These are phyloP conservation scores for Sebastolobus altivelis DNA, from an alignment of 2,797 vertebrate genomes.

Conservation along the genomic window DNA sequence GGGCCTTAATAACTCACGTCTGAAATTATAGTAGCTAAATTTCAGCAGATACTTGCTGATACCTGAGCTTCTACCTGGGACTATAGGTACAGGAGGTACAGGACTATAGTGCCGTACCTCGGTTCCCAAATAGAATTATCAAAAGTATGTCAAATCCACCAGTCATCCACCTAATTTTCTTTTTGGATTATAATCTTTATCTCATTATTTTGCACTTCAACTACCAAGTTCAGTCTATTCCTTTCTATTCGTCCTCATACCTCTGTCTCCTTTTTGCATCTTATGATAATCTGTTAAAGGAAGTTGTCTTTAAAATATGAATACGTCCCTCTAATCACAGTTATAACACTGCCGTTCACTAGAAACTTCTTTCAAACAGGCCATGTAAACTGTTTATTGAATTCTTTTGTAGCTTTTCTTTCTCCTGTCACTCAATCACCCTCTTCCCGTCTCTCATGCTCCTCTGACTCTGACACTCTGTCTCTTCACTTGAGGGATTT, in stretches of 20 bases:
- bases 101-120: background rate
- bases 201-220: too few relatives aligned
- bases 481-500: constrained; percentile 41
- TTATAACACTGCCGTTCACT: background rate
- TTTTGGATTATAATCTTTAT: too few relatives aligned
- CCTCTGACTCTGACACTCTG: constrained; percentile 16
- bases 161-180: too few relatives aligned
- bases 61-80: background rate
- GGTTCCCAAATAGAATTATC: background rate
- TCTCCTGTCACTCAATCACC: background rate
- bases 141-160: background rate
- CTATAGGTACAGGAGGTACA: background rate
- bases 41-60: background rate
- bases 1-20: background rate
- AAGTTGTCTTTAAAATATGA: constrained; percentile 26
- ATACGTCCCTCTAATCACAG: constrained; percentile 16
- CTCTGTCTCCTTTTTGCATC: too few relatives aligned
- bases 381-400: background rate
- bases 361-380: constrained; percentile 12
- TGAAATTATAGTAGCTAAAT: background rate
- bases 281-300: background rate
- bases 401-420: constrained; percentile 1
- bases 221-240: too few relatives aligned
- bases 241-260: too few relatives aligned
- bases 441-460: constrained; percentile 19